A percentile compares a stretch with the other conserved stretches of the same genome.
These are phyloP conservation scores for Apodemia zela DNA, from an alignment of 2,888 invertebrate genomes.

Conservation along the genomic window DNA sequence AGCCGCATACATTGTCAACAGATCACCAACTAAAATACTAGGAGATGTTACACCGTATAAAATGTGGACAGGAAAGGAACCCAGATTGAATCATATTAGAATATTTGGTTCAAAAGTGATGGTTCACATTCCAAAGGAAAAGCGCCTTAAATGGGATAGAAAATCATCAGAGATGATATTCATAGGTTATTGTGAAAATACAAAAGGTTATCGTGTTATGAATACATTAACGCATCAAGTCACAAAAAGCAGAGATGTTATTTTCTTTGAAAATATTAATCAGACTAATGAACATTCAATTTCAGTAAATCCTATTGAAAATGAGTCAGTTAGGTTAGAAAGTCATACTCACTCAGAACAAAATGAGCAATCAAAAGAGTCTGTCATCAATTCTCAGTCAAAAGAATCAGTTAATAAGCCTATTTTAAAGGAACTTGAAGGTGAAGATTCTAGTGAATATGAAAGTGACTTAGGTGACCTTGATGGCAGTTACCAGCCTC, in stretches of 20 bases:
- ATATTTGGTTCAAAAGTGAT: constrained; percentile 17
- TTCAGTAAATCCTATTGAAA: background rate
- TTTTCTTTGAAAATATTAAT: constrained; percentile 12
- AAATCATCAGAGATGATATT: background rate
- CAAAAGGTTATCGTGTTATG: constrained; percentile 10
- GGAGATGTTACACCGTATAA: constrained; percentile 2
- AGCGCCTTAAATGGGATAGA: constrained; percentile 15
- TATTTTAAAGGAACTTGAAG: background rate
- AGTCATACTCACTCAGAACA: background rate
- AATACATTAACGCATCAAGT: background rate
- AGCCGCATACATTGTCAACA: constrained; percentile 14
- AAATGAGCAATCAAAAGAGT: too few relatives aligned
- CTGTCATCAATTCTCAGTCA: too few relatives aligned
- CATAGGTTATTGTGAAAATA: constrained; percentile 10
- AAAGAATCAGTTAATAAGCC: too few relatives aligned
- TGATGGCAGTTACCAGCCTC: constrained; percentile 9
- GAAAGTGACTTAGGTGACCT: constrained; percentile 1
- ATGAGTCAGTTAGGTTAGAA: background rate
- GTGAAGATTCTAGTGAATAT: constrained; percentile 7
- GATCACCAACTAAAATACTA: constrained; percentile 6
- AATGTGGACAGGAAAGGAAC: constrained; percentile 9
- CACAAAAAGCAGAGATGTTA: constrained; percentile 16
- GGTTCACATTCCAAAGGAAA: constrained; percentile 16
- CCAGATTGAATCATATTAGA: background rate
- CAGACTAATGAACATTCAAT: background rate